Base-by-base conservation (phyloP, 2,113 vertebrate genomes). In the Myanophis thanlyinensis region DNA sequence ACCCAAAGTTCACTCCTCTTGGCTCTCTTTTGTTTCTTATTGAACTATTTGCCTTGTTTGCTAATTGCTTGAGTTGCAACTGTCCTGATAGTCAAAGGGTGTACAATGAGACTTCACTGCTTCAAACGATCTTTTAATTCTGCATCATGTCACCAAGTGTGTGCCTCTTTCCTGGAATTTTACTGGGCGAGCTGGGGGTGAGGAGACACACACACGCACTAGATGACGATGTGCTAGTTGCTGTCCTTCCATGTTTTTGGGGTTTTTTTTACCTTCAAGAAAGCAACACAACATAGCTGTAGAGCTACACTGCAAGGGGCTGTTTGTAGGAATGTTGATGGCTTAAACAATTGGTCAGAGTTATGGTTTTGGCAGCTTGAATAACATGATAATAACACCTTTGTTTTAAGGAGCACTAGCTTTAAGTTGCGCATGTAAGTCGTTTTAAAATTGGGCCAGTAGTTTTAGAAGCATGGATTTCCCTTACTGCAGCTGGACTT, bases 1-100 rank as follows among this genome's bases (percentile, higher is more conserved):
- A 22, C 9, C 89, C 48, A 87, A 88, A 92, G 93, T 92, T 9
- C 52, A 56, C 18, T 1, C 7, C 0, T 59, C 91, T 73, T 90
- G 67, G 30, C 92, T 56, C 88, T 85, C 40, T 22, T 18, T 84
- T 92, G 27, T 86, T 94, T 95, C 48, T 30, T 88, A 86, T 94
- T 30, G 40, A 80, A 80, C 2, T 0, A 5, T 40, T 40, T 80
- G 73, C 35, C 73, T 40, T 80, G 35, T 80, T 44, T 22, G 22
- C 44, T 22, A 7, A 40, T 40, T 3, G 73, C 35, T 44, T 80
- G 7, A 9, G 18, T 35, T 80, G 35, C 73, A 80, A 11, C 87
- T 20, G 22, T 88, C 23, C 15, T 35, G n/a, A n/a, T 40, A 88
- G 49, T n/a, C 87, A 53, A 18, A 87, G 3, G n/a, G n/a, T n/a